These are phyloP conservation scores for Drosophila micromelanica DNA, from an alignment of 1,140 invertebrate genomes.

Conservation along the genomic window DNA sequence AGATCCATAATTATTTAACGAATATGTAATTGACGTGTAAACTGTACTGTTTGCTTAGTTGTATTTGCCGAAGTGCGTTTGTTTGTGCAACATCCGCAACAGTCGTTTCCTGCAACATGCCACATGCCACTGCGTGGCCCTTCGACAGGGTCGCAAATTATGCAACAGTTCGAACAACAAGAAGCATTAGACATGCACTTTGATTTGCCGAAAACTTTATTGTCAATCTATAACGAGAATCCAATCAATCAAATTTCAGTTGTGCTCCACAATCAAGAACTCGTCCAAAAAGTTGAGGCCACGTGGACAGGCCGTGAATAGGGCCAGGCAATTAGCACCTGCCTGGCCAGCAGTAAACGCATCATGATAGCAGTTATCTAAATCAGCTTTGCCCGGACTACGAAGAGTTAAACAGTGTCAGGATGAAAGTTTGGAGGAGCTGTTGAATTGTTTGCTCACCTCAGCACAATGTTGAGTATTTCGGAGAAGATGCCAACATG, in stretches of 20 bases:
- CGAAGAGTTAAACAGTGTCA: constrained; percentile 15
- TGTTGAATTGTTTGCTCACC: constrained; percentile 55
- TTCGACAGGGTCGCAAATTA: constrained; percentile 71
- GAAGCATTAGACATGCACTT: constrained; percentile 74
- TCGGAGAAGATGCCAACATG: constrained; percentile 78
- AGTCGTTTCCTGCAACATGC: constrained; percentile 50
- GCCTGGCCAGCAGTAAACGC: constrained; percentile 66
- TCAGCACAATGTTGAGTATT: constrained; percentile 74
- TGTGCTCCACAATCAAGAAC: constrained; percentile 37
- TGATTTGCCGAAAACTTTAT: constrained; percentile 74
- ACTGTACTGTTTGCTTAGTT: constrained; percentile 20
- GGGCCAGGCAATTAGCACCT: constrained; percentile 68
- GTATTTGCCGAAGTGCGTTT: constrained; percentile 5
- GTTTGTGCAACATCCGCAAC: constrained; percentile 37
- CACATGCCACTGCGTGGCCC: constrained; percentile 18
- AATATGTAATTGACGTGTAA: constrained; percentile 28
- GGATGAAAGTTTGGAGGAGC: neutral
- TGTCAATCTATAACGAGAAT: constrained; percentile 38
- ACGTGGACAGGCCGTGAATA: constrained; percentile 64
- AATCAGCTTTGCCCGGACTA: constrained; percentile 72
- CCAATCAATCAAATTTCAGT: constrained; percentile 63
- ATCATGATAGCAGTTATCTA: constrained; percentile 67
- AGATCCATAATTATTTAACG: no score
- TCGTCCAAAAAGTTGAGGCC: constrained; percentile 60
- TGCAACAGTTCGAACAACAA: constrained; percentile 66